A percentile compares a stretch with the other conserved stretches of the same genome.
Evolutionary conservation across 2,888 invertebrate genomes (phyloP).

Genomic region (Spodoptera littoralis): DNA sequence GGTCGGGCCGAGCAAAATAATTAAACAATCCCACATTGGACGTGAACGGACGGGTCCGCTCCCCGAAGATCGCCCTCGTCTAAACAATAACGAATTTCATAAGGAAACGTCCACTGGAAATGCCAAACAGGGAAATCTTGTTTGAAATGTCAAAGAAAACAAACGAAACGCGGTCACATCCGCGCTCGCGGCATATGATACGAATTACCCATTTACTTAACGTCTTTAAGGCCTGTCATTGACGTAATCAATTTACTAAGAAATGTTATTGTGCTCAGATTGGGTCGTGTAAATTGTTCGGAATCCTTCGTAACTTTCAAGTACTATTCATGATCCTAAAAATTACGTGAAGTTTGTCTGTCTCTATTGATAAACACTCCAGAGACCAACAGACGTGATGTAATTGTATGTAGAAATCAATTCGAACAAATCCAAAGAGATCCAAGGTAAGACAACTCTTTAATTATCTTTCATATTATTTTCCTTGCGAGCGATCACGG

Average conservation of each 20-base stretch:
- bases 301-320: too few relatives aligned
- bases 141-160: slow-evolving; percentile 64
- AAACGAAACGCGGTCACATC: slow-evolving; percentile 52
- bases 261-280: background rate
- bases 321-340: too few relatives aligned
- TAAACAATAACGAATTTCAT: slow-evolving; percentile 76
- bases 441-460: slow-evolving; percentile 38
- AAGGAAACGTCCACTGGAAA: slow-evolving; percentile 67
- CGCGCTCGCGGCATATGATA: slow-evolving; percentile 43
- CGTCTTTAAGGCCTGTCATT: background rate
- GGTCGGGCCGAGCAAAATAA: slow-evolving; percentile 80
- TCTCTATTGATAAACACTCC: too few relatives aligned
- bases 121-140: slow-evolving; percentile 63
- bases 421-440: slow-evolving; percentile 19
- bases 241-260: slow-evolving; percentile 6
- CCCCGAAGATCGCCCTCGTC: slow-evolving; percentile 70
- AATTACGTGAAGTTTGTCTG: too few relatives aligned
- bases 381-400: too few relatives aligned
- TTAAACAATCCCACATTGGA: slow-evolving; percentile 83
- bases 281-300: too few relatives aligned
- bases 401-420: slow-evolving; percentile 2
- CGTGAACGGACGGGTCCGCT: slow-evolving; percentile 67
- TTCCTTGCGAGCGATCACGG: slow-evolving; percentile 68
- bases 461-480: slow-evolving; percentile 69
- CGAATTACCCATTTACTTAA: slow-evolving; percentile 24